Conservation (phyloP, 2,113 vertebrate genomes). For the Girardinichthys multiradiatus region DNA sequence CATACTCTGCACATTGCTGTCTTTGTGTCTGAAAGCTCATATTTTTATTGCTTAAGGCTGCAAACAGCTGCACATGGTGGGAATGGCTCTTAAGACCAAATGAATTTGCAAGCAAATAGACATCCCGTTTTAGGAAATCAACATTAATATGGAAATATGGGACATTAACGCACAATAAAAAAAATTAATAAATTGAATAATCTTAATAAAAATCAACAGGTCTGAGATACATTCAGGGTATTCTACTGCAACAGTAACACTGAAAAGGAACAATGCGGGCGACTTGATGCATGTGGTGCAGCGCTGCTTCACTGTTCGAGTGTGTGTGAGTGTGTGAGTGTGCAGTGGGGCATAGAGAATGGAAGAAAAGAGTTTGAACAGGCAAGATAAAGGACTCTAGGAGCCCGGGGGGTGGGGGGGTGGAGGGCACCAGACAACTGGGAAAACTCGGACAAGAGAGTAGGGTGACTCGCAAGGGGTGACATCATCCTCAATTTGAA, state of each 20-base stretch:
- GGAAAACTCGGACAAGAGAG: slow-evolving; percentile 59
- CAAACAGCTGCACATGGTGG: slow-evolving; percentile 28
- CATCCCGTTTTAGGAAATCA: not conserved
- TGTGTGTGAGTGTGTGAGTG: slow-evolving; percentile 48
- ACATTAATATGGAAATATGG: not conserved
- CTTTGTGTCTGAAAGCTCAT: not conserved
- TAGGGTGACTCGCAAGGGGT: slow-evolving; percentile 74
- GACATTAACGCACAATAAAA: too few relatives aligned
- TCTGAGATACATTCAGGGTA: slow-evolving; percentile 32
- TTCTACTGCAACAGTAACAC: slow-evolving; percentile 46
- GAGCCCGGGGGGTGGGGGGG: slow-evolving; percentile 57
- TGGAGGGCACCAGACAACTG: slow-evolving; percentile 63
- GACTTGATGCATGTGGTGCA: slow-evolving; percentile 61
- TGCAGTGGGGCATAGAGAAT: slow-evolving; percentile 63
- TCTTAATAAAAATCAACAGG: slow-evolving; percentile 49
- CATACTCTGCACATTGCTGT: not conserved
- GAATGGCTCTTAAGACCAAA: slow-evolving; percentile 15
- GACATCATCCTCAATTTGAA: slow-evolving; percentile 83
- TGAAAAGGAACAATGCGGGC: slow-evolving; percentile 47
- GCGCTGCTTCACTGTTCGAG: slow-evolving; percentile 24
- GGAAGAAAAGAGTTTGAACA: slow-evolving; percentile 64
- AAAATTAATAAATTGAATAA: too few relatives aligned
- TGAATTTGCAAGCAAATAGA: not conserved
- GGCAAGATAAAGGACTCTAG: slow-evolving; percentile 50
- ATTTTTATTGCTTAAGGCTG: slow-evolving; percentile 12